Evolutionary conservation across 2,888 invertebrate genomes (phyloP).

Genomic region (Gastracanthus pulcherrimus): DNA sequence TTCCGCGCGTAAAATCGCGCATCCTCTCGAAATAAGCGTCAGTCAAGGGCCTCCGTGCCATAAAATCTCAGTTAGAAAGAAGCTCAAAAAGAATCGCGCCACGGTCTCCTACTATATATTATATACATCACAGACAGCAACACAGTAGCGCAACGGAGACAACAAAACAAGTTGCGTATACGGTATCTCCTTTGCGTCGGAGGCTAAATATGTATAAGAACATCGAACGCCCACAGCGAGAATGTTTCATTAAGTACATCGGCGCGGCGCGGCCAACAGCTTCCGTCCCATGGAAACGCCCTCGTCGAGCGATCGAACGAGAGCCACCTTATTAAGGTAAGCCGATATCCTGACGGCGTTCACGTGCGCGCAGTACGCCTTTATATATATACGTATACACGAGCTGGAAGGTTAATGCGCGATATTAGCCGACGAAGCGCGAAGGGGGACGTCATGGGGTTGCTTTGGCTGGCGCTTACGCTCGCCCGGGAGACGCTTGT

Average conservation of each 20-base stretch:
- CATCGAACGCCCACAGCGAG: constrained; percentile 58
- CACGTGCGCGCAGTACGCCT: neutral
- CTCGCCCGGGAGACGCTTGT: neutral
- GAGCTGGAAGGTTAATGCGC: constrained; percentile 65
- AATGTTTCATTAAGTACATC: constrained; percentile 74
- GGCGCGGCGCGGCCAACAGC: neutral
- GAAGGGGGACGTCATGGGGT: no score
- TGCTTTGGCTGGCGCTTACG: no score
- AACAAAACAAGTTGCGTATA: no score
- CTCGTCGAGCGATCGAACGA: constrained; percentile 56
- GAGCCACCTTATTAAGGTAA: constrained; percentile 74
- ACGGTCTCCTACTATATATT: no score
- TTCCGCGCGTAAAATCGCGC: neutral
- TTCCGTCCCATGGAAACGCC: constrained; percentile 74
- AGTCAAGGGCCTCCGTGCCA: no score
- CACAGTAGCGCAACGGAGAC: no score
- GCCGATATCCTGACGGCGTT: constrained; percentile 70
- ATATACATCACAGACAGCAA: no score
- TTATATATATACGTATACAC: no score
- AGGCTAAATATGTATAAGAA: no score
- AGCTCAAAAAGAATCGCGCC: no score
- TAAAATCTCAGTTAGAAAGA: no score
- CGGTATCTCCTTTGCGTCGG: no score
- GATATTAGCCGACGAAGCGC: constrained; percentile 60
- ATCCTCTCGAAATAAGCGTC: neutral